These are phyloP conservation scores for Argopecten irradians DNA, from an alignment of 1,140 invertebrate genomes.

Conservation along the genomic window DNA sequence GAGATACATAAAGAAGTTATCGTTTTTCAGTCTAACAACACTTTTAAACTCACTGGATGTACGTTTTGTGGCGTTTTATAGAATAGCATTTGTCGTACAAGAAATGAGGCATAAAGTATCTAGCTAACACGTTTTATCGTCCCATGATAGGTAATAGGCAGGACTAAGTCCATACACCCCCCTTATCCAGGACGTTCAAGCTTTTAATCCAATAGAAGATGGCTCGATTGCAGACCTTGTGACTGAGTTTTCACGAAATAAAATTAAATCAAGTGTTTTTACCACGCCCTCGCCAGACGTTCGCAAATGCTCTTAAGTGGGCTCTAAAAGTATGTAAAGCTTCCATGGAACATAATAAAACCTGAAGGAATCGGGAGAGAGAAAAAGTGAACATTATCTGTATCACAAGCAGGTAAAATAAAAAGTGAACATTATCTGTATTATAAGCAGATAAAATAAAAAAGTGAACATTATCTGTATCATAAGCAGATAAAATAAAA, in stretches of 20 bases:
- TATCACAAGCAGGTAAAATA: too few relatives aligned
- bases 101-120: constrained; percentile 9
- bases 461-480: too few relatives aligned
- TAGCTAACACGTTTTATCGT: constrained; percentile 8
- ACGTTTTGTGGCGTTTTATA: background rate
- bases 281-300: background rate
- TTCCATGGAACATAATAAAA: background rate
- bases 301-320: background rate
- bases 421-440: too few relatives aligned
- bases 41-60: background rate
- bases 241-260: background rate
- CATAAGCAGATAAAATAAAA: too few relatives aligned
- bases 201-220: background rate
- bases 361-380: background rate
- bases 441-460: too few relatives aligned
- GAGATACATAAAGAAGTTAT: too few relatives aligned
- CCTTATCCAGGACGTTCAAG: background rate
- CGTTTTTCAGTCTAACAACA: background rate
- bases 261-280: background rate
- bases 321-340: background rate
- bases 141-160: background rate
- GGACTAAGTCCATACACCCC: background rate
- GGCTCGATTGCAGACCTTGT: background rate
- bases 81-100: background rate
- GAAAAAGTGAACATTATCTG: background rate